Evolutionary conservation across 2,888 invertebrate genomes (phyloP).

Genomic region (Eucriotettix oculatus): DNA sequence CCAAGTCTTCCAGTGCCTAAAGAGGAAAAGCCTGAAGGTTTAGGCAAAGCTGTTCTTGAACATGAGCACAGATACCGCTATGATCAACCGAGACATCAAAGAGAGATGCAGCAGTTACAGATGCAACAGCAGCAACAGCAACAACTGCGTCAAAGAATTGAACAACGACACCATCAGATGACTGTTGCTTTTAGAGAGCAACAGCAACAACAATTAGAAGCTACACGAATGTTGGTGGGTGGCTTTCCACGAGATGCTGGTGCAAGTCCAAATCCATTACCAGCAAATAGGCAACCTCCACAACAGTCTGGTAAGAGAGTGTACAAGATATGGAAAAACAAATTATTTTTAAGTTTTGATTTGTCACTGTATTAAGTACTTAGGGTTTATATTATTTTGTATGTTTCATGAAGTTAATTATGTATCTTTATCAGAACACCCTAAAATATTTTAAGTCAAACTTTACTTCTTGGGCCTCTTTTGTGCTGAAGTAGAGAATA

Average conservation of each 20-base stretch:
- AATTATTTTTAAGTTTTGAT: no score
- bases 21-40: conserved; percentile 32
- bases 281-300: no score
- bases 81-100: conserved; percentile 18
- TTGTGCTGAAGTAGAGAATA: no score
- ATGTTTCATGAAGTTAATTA: no score
- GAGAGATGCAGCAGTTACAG: conserved; percentile 27
- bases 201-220: neutral
- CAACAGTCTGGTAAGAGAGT: no score
- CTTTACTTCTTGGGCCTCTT: no score
- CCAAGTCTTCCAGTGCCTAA: conserved; percentile 70
- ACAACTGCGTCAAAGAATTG: conserved; percentile 26
- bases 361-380: no score
- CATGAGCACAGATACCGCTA: neutral
- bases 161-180: conserved; percentile 18
- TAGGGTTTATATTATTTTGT: no score
- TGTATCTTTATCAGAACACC: no score
- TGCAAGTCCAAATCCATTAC: no score
- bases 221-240: neutral
- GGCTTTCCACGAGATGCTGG: neutral
- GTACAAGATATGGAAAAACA: no score
- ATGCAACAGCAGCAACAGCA: conserved; percentile 20
- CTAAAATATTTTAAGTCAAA: no score
- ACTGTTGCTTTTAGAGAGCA: neutral
- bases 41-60: conserved; percentile 35